Conservation (phyloP, 2,797 vertebrate species). For the Schizopygopsis pylzovi region DNA sequence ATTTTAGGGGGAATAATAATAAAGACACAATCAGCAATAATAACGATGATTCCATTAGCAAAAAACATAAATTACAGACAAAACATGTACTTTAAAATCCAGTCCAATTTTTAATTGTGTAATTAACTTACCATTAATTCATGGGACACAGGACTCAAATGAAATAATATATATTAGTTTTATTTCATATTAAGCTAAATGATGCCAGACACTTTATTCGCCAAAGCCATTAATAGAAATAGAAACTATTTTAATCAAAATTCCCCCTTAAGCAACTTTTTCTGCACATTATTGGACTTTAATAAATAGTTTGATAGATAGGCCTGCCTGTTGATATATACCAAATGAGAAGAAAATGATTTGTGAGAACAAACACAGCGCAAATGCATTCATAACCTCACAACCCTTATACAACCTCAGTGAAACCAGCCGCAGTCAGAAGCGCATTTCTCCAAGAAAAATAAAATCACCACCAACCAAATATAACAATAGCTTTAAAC, state of each 20-base stretch:
- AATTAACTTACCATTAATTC: neutral
- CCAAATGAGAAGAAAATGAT: conserved; percentile 5
- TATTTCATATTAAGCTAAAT: neutral
- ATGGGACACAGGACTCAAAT: neutral
- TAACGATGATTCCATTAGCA: neutral
- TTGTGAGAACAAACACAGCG: neutral
- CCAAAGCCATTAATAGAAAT: neutral
- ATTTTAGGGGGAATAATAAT: no score
- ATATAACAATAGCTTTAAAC: neutral
- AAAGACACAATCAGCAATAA: neutral
- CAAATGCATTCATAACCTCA: neutral
- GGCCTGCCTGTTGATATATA: neutral
- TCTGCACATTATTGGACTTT: neutral
- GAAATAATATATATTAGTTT: neutral
- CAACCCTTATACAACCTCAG: neutral
- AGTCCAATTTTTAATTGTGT: neutral
- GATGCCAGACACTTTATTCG: neutral
- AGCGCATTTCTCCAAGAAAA: neutral
- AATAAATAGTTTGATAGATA: neutral
- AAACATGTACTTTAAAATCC: no score
- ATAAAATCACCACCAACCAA: neutral
- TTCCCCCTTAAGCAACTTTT: neutral
- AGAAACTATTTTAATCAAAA: neutral
- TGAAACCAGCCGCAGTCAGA: neutral
- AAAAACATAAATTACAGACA: neutral